These are phyloP conservation scores for Chelon auratus DNA, from an alignment of 2,797 vertebrate species.

Conservation along the genomic window DNA sequence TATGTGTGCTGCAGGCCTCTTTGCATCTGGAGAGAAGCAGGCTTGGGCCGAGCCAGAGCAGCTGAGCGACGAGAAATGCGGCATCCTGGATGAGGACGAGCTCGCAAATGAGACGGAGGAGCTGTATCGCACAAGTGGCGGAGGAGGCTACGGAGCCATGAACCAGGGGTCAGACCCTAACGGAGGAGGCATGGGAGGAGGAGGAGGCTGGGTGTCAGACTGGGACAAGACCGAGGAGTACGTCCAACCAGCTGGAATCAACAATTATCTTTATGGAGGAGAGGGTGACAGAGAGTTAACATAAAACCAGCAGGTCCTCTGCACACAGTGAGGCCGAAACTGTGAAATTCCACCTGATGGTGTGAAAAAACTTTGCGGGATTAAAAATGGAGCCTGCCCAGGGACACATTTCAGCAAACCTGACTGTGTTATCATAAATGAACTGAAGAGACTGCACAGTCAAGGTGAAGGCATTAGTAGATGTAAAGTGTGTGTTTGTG, in stretches of 20 bases:
- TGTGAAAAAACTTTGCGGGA: slow-evolving; percentile 39
- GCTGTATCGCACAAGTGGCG: slow-evolving; percentile 74
- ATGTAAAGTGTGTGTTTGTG: slow-evolving; percentile 64
- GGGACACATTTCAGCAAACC: slow-evolving; percentile 47
- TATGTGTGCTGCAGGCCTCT: slow-evolving; percentile 78
- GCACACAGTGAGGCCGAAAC: slow-evolving; percentile 31
- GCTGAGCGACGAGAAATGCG: slow-evolving; percentile 91
- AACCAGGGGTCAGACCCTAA: slow-evolving; percentile 77
- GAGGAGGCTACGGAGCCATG: slow-evolving; percentile 79
- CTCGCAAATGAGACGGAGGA: slow-evolving; percentile 85
- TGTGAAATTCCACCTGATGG: slow-evolving; percentile 39
- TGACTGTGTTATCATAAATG: slow-evolving; percentile 45
- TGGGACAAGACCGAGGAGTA: slow-evolving; percentile 86
- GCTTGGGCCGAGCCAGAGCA: slow-evolving; percentile 95
- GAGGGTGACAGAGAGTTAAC: slow-evolving; percentile 63
- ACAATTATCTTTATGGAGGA: slow-evolving; percentile 78
- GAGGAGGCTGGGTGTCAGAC: slow-evolving; percentile 81
- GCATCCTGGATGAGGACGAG: slow-evolving; percentile 83
- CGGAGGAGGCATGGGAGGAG: slow-evolving; percentile 62
- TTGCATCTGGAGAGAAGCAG: slow-evolving; percentile 97
- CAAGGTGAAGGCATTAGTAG: slow-evolving; percentile 53
- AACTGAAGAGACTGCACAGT: slow-evolving; percentile 57
- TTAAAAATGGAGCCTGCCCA: slow-evolving; percentile 3
- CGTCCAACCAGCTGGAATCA: slow-evolving; percentile 78
- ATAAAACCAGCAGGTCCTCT: slow-evolving; percentile 48